phyloP scores from a whole-genome alignment of 1,140 invertebrate species.

The Panagrolaimus sp. region DNA sequence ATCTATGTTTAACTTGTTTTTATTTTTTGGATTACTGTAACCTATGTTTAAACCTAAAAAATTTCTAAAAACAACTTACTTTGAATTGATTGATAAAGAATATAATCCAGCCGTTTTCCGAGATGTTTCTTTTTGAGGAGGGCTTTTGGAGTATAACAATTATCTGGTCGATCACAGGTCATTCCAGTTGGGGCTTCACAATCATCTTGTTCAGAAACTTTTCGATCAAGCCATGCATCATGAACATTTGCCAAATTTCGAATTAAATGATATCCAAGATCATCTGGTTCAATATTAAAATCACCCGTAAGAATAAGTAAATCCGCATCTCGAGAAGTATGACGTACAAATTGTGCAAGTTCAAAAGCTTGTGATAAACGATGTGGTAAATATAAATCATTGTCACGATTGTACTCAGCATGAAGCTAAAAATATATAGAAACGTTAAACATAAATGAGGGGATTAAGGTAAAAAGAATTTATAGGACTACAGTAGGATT shows the following conservation, averaged over 20 bases:
- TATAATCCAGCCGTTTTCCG: constrained; percentile 84
- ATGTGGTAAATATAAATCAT: constrained; percentile 83
- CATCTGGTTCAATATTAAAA: constrained; percentile 79
- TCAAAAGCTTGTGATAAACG: constrained; percentile 85
- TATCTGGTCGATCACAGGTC: constrained; percentile 75
- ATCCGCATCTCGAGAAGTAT: constrained; percentile 74
- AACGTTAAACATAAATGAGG: not conserved
- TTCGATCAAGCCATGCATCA: constrained; percentile 61
- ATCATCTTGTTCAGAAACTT: constrained; percentile 23
- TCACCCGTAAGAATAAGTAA: constrained; percentile 81
- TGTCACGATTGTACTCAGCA: constrained; percentile 80
- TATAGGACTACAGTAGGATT: not conserved
- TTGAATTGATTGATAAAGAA: constrained; percentile 67
- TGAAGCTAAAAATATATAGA: constrained; percentile 70
- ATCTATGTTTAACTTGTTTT: too few relatives aligned
- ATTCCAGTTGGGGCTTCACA: constrained; percentile 60
- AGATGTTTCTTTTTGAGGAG: constrained; percentile 65
- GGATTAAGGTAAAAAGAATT: constrained; percentile 8
- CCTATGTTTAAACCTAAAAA: too few relatives aligned
- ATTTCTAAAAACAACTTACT: constrained; percentile 50
- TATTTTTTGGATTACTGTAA: too few relatives aligned
- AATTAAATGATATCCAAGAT: constrained; percentile 72
- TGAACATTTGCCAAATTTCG: constrained; percentile 62
- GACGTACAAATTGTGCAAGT: constrained; percentile 81
- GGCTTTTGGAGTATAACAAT: constrained; percentile 71